Percentiles rank a stretch among this genome's conserved stretches.
phyloP scores from a whole-genome alignment of 2,797 vertebrate species.

The Capromys pilorides region DNA sequence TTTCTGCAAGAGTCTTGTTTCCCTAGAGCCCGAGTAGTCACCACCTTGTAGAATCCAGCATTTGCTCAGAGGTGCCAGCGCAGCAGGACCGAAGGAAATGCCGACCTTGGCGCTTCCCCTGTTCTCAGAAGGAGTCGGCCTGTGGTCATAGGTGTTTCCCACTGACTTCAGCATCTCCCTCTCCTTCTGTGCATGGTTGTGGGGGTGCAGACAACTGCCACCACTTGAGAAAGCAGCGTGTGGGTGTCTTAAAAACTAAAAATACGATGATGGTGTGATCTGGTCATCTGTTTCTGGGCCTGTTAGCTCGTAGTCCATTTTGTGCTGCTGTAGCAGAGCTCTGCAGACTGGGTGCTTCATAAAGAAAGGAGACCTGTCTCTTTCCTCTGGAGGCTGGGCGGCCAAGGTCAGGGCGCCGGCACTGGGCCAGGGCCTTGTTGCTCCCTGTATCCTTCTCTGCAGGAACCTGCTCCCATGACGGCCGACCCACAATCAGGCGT shows the following conservation, averaged over 20 bases:
- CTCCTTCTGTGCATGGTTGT: not conserved
- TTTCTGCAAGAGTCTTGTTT: rapidly evolving
- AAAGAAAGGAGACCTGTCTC: not conserved
- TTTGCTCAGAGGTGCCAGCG: not conserved
- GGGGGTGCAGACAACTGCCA: too few relatives aligned
- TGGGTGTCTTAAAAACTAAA: not conserved
- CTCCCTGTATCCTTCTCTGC: not conserved
- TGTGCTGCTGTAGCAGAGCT: not conserved
- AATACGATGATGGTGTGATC: not conserved
- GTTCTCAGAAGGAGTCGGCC: rapidly evolving
- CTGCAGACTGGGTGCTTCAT: not conserved
- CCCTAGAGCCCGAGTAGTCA: not conserved
- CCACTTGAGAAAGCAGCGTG: not conserved
- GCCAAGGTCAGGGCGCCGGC: not conserved
- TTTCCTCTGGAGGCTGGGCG: not conserved
- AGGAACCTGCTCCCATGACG: not conserved
- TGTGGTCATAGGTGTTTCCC: rapidly evolving
- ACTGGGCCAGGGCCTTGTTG: not conserved
- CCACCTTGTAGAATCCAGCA: rapidly evolving
- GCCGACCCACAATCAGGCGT: not conserved
- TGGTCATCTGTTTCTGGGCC: too few relatives aligned
- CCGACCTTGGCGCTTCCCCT: not conserved
- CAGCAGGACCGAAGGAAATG: rapidly evolving
- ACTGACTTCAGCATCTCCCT: not conserved
- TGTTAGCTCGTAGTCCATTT: not conserved